Conservation (phyloP, 2,797 vertebrate species). For the Molossus alvarezi region DNA sequence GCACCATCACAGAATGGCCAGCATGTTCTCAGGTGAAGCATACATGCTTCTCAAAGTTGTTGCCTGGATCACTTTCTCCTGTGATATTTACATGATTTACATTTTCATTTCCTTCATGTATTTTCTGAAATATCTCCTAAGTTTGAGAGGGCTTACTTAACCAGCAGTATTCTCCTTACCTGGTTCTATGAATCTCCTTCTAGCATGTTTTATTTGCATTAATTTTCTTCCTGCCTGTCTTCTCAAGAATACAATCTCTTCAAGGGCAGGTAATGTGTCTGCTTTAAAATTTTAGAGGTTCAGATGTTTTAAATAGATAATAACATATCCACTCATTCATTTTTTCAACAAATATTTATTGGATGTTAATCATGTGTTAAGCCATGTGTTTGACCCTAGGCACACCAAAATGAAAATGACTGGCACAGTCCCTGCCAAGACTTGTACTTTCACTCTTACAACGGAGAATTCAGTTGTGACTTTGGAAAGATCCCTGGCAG, state of each 20-base stretch:
- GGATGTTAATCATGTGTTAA: background rate
- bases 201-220: background rate
- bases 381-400: background rate
- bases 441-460: background rate
- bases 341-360: background rate
- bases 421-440: background rate
- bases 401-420: background rate
- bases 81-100: background rate
- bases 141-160: background rate
- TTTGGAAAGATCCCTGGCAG: background rate
- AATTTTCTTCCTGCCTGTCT: background rate
- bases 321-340: background rate
- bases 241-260: background rate
- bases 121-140: background rate
- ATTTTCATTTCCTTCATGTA: background rate
- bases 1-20: background rate
- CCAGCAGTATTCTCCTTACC: background rate
- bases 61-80: background rate
- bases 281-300: background rate
- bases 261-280: background rate
- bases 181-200: background rate
- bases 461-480: background rate
- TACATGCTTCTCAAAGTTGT: accelerated
- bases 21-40: background rate
- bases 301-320: background rate